Percentiles rank a stretch among this genome's conserved stretches.
Conservation (phyloP, 2,888 invertebrate genomes). For the Drosophila differens region DNA sequence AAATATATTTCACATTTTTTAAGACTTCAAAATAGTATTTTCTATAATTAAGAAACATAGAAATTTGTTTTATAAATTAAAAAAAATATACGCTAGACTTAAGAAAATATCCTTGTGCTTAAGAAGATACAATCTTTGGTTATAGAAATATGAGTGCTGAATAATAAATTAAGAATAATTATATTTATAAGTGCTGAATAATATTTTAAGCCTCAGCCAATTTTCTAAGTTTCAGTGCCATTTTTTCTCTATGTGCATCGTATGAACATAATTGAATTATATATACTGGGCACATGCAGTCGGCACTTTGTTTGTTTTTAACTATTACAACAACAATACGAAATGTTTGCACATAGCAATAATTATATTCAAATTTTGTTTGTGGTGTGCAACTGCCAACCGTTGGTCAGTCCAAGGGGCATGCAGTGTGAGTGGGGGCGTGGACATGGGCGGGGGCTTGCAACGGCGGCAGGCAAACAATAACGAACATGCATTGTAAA, state of each 20-base stretch:
- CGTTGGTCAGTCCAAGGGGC: conserved; percentile 30
- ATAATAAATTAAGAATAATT: too few relatives aligned
- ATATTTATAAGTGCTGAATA: background rate
- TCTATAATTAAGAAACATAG: background rate
- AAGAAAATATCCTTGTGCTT: background rate
- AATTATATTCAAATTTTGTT: conserved; percentile 67
- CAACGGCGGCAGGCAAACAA: conserved; percentile 32
- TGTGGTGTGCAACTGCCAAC: conserved; percentile 48
- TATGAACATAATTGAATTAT: conserved; percentile 32
- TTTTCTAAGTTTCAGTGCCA: background rate
- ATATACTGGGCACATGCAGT: conserved; percentile 56
- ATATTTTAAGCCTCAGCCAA: background rate
- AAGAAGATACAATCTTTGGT: background rate
- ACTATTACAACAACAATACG: conserved; percentile 5
- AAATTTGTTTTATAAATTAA: background rate
- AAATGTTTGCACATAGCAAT: conserved; percentile 39
- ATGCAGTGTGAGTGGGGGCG: conserved; percentile 48
- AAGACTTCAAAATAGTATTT: background rate
- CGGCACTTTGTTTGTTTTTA: conserved; percentile 59
- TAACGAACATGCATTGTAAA: conserved; percentile 70
- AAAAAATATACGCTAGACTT: too few relatives aligned
- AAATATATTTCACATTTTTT: background rate
- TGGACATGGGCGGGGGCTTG: conserved; percentile 2
- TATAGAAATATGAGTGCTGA: background rate
- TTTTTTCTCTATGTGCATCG: background rate